Conservation (phyloP, 2,888 invertebrate species). For the Aphidoletes aphidimyza region DNA sequence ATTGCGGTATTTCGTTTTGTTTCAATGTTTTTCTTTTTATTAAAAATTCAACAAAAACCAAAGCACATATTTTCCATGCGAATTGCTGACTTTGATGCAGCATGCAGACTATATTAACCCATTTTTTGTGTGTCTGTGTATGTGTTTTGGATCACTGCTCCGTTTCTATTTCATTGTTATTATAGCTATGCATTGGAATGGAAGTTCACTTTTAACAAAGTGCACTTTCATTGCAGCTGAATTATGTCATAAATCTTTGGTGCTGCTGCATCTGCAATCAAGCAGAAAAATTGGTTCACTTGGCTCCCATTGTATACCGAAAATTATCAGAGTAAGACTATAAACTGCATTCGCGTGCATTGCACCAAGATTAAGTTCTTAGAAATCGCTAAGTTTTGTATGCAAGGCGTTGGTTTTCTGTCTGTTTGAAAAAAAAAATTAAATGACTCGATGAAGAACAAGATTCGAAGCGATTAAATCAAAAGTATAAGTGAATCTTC, state of each 20-base stretch:
- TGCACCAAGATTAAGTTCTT: background rate
- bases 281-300: conserved; percentile 32
- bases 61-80: conserved; percentile 2
- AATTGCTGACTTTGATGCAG: background rate
- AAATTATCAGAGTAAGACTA: background rate
- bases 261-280: conserved; percentile 29
- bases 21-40: too few relatives aligned
- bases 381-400: too few relatives aligned
- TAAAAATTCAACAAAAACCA: background rate
- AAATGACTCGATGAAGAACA: too few relatives aligned
- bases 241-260: conserved; percentile 16
- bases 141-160: background rate
- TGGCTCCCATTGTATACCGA: background rate
- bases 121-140: background rate
- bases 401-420: too few relatives aligned
- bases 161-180: conserved; percentile 27
- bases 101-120: conserved; percentile 14
- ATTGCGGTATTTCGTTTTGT: background rate
- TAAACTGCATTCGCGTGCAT: background rate
- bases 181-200: background rate
- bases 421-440: too few relatives aligned
- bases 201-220: conserved; percentile 9
- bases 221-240: conserved; percentile 14
- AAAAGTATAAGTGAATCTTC: too few relatives aligned
- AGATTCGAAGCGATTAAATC: too few relatives aligned